Evolutionary conservation across 1,140 invertebrate species (phyloP), one percentile per base, ranked within the genome.

Genomic region (Hesperophylax magnus): DNA sequence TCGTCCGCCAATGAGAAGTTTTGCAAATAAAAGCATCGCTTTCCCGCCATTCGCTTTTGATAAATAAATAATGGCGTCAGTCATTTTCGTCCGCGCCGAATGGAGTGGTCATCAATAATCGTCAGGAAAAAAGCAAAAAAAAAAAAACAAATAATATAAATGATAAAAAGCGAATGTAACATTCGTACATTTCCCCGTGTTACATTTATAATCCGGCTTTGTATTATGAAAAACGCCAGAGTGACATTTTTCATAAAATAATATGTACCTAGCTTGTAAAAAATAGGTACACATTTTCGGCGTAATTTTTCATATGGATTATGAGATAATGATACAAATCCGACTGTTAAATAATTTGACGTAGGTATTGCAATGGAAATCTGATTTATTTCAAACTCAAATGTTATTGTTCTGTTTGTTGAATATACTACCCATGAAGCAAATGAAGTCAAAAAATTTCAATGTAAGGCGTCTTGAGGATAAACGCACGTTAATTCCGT

Each of bases 191-290:
- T 78, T 67, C 60, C 60, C 60, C 17, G 75, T 27, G 60, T 53
- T 67, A 65, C 76, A 78, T 78, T 78, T 78, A 54, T 47, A 47
- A 47, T 78, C 65, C 31, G 61, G 61, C 76, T 78, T 78, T 78
- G 76, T 47, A 67, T 67, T 78, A 78, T 78, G 76, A 78, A 53
- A 77, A 78, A 78, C 76, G 60, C 3, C 76, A 22, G 22, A n/a
- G 22, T 27, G 22, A 61, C 71, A 75, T 75, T 77, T 77, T 77
- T 78, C 76, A 78, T 53, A 24, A 18, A 56, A 75, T 15, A 75
- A 75, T 31, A 75, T 31, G 52, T 18, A 53, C 20, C 1, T n/a
- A n/a, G 67, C 15, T 65, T 65, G 31, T 31, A 15, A 65, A 47
- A 47, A 47, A 47, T 47, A 14, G 6, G 6, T 14, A 47, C 39